Evolutionary conservation across 2,888 invertebrate species (phyloP).

Genomic region (Heliconius ethilla): DNA sequence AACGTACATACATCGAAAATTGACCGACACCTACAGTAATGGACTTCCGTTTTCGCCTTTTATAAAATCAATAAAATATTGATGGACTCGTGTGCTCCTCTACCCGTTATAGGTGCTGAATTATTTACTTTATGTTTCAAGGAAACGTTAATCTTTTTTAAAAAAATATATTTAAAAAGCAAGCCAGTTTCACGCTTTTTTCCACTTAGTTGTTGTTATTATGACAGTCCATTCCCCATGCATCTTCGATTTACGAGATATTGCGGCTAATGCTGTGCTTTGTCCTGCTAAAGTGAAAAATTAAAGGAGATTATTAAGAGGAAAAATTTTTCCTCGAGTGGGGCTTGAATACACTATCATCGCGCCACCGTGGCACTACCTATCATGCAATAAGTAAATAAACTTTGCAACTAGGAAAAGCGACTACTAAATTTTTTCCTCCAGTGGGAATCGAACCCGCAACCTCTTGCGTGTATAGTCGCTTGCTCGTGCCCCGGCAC

Average conservation of each 20-base stretch:
- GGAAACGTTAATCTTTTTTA: not conserved
- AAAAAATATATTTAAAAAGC: not conserved
- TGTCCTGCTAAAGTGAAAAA: no score
- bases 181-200: not conserved
- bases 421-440: no score
- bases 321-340: not conserved
- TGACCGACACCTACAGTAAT: constrained; percentile 30
- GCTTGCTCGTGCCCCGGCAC: no score
- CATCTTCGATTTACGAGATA: no score
- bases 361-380: not conserved
- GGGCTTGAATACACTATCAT: not conserved
- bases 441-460: no score
- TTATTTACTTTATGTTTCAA: not conserved
- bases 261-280: no score
- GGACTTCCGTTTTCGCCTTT: constrained; percentile 28
- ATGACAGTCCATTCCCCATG: no score
- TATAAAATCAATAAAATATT: constrained; percentile 27
- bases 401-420: no score
- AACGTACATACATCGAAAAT: constrained; percentile 18
- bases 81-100: not conserved
- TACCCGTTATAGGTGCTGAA: not conserved
- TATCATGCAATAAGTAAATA: no score
- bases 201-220: no score
- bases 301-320: no score
- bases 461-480: no score